Conservation (phyloP, 92 coral and sea anemone genomes). For the Porites divaricata region DNA sequence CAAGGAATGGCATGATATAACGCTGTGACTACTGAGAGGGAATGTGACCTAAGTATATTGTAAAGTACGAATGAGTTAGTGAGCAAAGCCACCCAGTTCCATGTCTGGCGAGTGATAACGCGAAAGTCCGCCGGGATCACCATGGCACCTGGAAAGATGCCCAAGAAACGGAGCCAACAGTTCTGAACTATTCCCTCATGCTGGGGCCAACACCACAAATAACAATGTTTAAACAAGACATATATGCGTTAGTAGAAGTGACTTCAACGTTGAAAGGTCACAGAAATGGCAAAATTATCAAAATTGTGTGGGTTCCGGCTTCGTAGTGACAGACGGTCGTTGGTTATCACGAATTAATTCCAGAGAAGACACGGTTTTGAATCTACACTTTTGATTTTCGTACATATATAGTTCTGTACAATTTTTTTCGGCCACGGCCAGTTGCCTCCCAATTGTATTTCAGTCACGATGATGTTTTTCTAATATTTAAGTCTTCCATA, state of each 20-base stretch:
- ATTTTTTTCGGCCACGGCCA: too few species aligned
- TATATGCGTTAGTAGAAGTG: neutral
- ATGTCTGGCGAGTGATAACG: neutral
- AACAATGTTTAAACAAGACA: slow-evolving; percentile 15
- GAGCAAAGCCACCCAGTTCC: slow-evolving; percentile 9
- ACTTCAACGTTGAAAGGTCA: too few species aligned
- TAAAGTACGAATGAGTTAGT: neutral
- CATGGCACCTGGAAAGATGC: slow-evolving; percentile 18
- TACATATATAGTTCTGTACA: too few species aligned
- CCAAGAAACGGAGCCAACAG: slow-evolving; percentile 36
- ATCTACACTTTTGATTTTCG: too few species aligned
- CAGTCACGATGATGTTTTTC: too few species aligned
- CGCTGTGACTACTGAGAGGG: slow-evolving; percentile 1
- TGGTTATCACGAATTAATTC: too few species aligned
- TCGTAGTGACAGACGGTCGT: too few species aligned
- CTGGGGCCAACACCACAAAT: slow-evolving; percentile 18
- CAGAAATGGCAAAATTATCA: too few species aligned
- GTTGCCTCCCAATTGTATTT: too few species aligned
- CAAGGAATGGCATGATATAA: slow-evolving; percentile 15
- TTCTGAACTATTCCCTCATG: slow-evolving; percentile 20
- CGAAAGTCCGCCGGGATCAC: slow-evolving; percentile 20
- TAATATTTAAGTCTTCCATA: too few species aligned
- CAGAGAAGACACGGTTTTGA: too few species aligned
- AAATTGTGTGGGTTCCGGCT: too few species aligned
- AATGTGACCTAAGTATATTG: neutral